Evolutionary conservation across 1,140 invertebrate genomes (phyloP).

Genomic region (Lepidurus apus): DNA sequence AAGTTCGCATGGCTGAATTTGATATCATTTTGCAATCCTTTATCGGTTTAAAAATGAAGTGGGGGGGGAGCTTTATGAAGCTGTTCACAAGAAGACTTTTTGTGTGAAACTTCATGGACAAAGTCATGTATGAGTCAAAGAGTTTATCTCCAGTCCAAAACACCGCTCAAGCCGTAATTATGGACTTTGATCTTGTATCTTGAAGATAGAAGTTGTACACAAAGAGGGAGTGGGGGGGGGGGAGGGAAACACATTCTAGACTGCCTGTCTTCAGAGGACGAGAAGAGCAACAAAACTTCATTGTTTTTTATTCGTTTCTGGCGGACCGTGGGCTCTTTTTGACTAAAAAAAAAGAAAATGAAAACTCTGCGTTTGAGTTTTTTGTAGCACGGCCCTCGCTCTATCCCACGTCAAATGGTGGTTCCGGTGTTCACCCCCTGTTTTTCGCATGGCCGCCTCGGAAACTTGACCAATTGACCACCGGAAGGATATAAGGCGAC

Average conservation of each 20-base stretch:
- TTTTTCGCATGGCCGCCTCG: conserved; percentile 3
- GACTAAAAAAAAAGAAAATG: not conserved
- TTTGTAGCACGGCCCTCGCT: not conserved
- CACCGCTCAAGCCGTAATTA: not conserved
- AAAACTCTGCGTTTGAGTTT: not conserved
- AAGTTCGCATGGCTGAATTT: not conserved
- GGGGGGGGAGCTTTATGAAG: not conserved
- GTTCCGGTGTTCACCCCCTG: conserved; percentile 20
- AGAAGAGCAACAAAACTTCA: not conserved
- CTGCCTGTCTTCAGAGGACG: not conserved
- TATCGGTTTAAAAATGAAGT: not conserved
- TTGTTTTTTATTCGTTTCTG: not conserved
- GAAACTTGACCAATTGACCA: conserved; percentile 19
- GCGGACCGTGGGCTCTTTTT: not conserved
- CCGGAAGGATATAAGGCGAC: conserved; percentile 20
- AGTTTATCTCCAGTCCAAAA: conserved; percentile 22
- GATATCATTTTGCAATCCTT: conserved; percentile 2
- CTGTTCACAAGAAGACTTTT: conserved; percentile 11
- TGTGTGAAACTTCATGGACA: not conserved
- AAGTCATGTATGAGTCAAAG: conserved; percentile 15
- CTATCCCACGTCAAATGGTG: conserved; percentile 16
- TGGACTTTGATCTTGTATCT: conserved; percentile 4
- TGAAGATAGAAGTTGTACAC: not conserved
- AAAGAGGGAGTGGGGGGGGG: not conserved
- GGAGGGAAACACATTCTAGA: not conserved